Conservation (phyloP, 2,113 vertebrate genomes). For the Pseudorhombus dupliciocellatus region DNA sequence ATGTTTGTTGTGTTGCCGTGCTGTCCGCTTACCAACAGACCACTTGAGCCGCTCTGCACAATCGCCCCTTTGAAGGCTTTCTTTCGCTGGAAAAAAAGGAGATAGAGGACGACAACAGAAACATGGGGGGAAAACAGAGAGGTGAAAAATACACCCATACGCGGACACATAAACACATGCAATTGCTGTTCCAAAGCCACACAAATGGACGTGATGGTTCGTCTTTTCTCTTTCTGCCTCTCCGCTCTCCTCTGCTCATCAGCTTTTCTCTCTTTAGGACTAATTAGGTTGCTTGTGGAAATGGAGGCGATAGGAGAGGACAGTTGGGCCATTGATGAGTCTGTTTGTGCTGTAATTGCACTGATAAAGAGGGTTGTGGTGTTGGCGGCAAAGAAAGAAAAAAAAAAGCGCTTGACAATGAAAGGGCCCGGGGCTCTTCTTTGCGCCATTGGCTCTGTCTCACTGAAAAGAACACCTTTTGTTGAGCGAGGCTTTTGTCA, state of each 20-base stretch:
- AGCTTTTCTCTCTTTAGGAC: conserved; percentile 79
- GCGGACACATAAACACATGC: conserved; percentile 44
- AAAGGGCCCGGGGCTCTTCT: conserved; percentile 56
- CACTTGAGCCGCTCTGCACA: conserved; percentile 76
- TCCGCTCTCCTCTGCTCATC: conserved; percentile 61
- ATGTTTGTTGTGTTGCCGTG: conserved; percentile 79
- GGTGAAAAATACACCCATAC: conserved; percentile 38
- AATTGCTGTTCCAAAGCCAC: conserved; percentile 62
- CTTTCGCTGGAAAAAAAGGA: conserved; percentile 72
- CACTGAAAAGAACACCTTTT: conserved; percentile 73
- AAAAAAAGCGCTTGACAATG: conserved; percentile 60
- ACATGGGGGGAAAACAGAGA: conserved; percentile 26
- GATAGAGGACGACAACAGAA: conserved; percentile 67
- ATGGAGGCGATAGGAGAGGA: conserved; percentile 75
- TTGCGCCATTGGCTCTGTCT: conserved; percentile 37
- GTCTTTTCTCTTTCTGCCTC: conserved; percentile 61
- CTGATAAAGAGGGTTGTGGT: conserved; percentile 78
- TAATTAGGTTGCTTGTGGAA: conserved; percentile 86
- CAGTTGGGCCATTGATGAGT: conserved; percentile 76
- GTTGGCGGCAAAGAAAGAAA: conserved; percentile 64
- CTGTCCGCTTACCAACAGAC: conserved; percentile 79
- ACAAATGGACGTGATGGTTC: conserved; percentile 70
- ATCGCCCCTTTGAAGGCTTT: conserved; percentile 85
- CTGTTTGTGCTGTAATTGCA: conserved; percentile 80
- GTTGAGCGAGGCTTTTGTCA: conserved; percentile 63